Conservation (phyloP, 2,797 vertebrate species). For the Enoplosus armatus region DNA sequence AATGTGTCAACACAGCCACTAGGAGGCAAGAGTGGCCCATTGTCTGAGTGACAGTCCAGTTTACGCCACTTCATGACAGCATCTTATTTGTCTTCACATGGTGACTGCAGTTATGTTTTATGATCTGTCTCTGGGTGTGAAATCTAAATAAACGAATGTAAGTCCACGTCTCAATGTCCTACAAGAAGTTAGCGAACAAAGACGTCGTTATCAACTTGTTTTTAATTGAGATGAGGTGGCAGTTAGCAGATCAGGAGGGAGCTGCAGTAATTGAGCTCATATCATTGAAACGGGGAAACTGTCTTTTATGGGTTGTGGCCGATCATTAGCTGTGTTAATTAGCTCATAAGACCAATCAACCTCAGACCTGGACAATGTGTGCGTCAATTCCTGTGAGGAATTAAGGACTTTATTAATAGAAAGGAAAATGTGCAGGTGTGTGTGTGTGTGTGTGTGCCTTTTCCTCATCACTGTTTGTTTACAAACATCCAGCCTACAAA, state of each 20-base stretch:
- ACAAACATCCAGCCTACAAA: slow-evolving; percentile 5
- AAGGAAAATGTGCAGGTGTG: slow-evolving; percentile 18
- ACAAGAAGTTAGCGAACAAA: slow-evolving; percentile 46
- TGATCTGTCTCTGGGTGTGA: slow-evolving; percentile 5
- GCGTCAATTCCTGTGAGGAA: slow-evolving; percentile 67
- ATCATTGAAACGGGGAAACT: slow-evolving; percentile 74
- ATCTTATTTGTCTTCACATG: not conserved
- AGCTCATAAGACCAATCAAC: slow-evolving; percentile 78
- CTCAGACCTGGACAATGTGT: slow-evolving; percentile 73
- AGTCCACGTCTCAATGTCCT: not conserved
- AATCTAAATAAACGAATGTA: slow-evolving; percentile 8
- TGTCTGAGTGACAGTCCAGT: slow-evolving; percentile 17
- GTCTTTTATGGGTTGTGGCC: slow-evolving; percentile 59
- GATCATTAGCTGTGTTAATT: slow-evolving; percentile 78
- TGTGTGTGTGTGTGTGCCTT: not conserved
- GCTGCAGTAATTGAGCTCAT: slow-evolving; percentile 81
- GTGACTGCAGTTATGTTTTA: not conserved
- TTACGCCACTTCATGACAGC: not conserved
- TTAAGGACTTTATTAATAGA: slow-evolving; percentile 68
- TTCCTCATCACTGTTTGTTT: slow-evolving; percentile 15
- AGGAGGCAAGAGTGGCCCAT: slow-evolving; percentile 64
- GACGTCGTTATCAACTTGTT: slow-evolving; percentile 1
- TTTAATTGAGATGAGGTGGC: slow-evolving; percentile 67
- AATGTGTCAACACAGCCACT: slow-evolving; percentile 54
- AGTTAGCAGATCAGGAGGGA: slow-evolving; percentile 28